Percentiles rank a stretch among this genome's conserved stretches.
phyloP scores from a whole-genome alignment of 2,797 vertebrate genomes.

The Darevskia nairensis region DNA sequence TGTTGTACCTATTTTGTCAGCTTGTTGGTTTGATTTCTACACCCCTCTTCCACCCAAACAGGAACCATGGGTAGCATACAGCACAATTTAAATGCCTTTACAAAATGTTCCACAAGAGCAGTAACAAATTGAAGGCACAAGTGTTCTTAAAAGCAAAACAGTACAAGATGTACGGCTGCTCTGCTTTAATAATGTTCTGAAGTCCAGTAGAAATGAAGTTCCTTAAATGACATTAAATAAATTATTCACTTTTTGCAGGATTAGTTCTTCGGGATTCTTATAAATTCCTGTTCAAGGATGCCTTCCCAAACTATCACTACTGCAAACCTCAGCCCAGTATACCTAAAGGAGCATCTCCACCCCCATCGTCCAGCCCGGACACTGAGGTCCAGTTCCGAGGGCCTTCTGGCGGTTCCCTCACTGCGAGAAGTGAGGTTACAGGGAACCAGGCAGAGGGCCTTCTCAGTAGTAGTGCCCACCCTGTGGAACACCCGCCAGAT shows the following conservation, averaged over 20 bases:
- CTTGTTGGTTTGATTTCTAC: background rate
- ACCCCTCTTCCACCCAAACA: background rate
- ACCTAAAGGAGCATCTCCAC: no score
- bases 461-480: accelerated
- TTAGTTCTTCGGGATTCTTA: no score
- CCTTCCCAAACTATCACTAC: background rate
- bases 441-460: no score
- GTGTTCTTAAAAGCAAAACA: background rate
- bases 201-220: background rate
- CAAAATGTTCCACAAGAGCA: background rate
- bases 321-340: background rate
- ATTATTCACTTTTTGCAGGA: background rate
- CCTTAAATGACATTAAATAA: background rate
- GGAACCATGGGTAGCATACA: background rate
- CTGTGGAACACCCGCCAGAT: no score
- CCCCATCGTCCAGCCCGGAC: no score
- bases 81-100: background rate
- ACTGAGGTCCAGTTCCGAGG: no score
- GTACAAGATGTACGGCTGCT: background rate
- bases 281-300: background rate
- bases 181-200: background rate
- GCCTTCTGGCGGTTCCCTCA: no score
- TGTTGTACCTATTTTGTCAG: background rate
- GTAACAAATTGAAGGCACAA: background rate
- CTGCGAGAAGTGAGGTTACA: no score